Percentiles rank a stretch among this genome's conserved stretches.
phyloP scores from a whole-genome alignment of 2,888 invertebrate species.

The Hydropsyche betteni region DNA sequence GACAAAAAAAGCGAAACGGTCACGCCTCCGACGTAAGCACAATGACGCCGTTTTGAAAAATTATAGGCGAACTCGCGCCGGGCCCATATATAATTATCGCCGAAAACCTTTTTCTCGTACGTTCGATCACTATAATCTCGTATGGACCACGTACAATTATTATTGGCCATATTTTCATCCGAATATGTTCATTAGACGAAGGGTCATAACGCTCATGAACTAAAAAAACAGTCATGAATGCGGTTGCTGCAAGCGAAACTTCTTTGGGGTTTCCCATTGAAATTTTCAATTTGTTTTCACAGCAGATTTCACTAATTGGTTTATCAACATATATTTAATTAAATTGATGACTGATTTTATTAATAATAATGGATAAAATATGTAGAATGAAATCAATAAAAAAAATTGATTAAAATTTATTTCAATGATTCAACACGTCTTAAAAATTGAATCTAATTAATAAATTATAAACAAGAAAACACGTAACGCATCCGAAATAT shows the following conservation, averaged over 20 bases:
- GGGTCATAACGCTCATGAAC: background rate
- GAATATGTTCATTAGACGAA: slow-evolving; percentile 47
- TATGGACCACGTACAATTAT: slow-evolving; percentile 42
- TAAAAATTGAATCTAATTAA: background rate
- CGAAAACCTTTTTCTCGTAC: slow-evolving; percentile 45
- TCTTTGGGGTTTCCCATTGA: background rate
- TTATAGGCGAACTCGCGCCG: slow-evolving; percentile 47
- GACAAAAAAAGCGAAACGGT: slow-evolving; percentile 7
- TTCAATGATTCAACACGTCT: too few species aligned
- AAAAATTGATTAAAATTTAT: too few species aligned
- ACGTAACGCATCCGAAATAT: background rate
- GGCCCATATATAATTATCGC: slow-evolving; percentile 46
- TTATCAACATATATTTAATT: too few species aligned
- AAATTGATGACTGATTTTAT: too few species aligned
- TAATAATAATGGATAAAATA: too few species aligned
- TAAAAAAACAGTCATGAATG: slow-evolving; percentile 9
- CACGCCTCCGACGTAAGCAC: slow-evolving; percentile 46
- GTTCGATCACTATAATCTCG: slow-evolving; percentile 49
- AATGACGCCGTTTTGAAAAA: slow-evolving; percentile 49
- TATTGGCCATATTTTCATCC: slow-evolving; percentile 47
- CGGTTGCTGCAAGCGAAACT: background rate
- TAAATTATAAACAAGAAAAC: background rate
- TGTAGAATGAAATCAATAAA: too few species aligned
- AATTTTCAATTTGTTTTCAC: too few species aligned
- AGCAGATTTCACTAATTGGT: too few species aligned